Evolutionary conservation across 2,888 invertebrate genomes (phyloP).

Genomic region (Temnothorax ravouxi): DNA sequence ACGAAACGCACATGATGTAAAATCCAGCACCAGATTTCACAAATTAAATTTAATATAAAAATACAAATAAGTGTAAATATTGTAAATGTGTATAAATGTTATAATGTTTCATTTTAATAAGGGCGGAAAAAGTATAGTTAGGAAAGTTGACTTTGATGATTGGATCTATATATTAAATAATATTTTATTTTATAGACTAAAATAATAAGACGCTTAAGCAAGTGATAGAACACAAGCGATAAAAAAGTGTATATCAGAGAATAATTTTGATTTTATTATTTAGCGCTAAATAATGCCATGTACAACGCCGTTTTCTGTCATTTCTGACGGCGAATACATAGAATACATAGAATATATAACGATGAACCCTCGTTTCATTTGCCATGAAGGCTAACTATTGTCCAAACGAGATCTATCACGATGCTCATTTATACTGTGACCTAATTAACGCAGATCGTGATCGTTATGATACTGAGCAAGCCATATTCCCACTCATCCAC

Average conservation of each 20-base stretch:
- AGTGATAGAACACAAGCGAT: not conserved
- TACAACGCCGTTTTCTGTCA: constrained; percentile 17
- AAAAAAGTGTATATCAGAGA: not conserved
- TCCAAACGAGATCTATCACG: constrained; percentile 29
- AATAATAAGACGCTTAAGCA: not conserved
- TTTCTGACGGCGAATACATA: constrained; percentile 30
- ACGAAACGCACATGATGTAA: constrained; percentile 1
- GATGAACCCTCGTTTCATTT: constrained; percentile 31
- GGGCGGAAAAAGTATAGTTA: too few species aligned
- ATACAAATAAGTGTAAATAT: not conserved
- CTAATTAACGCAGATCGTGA: constrained; percentile 38
- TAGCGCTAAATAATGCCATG: constrained; percentile 64
- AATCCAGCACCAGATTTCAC: not conserved
- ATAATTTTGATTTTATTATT: constrained; percentile 67
- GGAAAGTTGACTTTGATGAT: not conserved
- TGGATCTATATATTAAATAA: not conserved
- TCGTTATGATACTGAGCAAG: not conserved
- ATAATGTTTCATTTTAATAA: not conserved
- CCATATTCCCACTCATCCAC: not conserved
- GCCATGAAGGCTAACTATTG: not conserved
- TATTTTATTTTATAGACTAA: constrained; percentile 12
- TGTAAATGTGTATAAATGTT: not conserved
- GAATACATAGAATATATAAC: constrained; percentile 19
- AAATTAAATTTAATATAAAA: constrained; percentile 33
- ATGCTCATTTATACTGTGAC: constrained; percentile 36